Evolutionary conservation across 64 coral and sea anemone genomes (phyloP).

Genomic region (Exaiptasia diaphana): DNA sequence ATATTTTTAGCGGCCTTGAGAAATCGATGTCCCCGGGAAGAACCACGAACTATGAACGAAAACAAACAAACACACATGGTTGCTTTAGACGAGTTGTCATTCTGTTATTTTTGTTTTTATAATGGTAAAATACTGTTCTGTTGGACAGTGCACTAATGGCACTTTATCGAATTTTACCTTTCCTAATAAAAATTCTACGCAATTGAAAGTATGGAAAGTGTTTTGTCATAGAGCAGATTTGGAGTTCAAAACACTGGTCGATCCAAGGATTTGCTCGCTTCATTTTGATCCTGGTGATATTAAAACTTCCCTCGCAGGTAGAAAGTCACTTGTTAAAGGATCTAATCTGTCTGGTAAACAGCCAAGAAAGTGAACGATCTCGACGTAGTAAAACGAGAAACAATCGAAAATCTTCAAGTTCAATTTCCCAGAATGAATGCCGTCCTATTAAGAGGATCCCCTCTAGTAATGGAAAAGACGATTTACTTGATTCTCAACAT

Average conservation of each 20-base stretch:
- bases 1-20: no score
- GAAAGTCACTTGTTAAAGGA: not conserved
- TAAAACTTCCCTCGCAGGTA: constrained; percentile 8
- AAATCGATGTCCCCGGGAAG: no score
- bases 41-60: not conserved
- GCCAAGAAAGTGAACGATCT: constrained; percentile 10
- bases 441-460: not conserved
- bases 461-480: not conserved
- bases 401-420: not conserved
- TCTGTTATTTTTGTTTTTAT: not conserved
- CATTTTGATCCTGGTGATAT: constrained; percentile 10
- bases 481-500: not conserved
- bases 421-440: not conserved
- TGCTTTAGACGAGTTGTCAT: no score
- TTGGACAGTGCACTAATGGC: constrained; percentile 4
- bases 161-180: constrained; percentile 17
- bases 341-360: not conserved
- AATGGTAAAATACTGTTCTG: constrained; percentile 25
- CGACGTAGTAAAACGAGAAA: not conserved
- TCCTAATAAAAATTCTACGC: not conserved
- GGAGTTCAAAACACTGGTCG: not conserved
- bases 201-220: constrained; percentile 4
- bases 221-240: not conserved
- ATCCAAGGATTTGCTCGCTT: constrained; percentile 7
- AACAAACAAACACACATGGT: not conserved